Evolutionary conservation across 2,113 vertebrate species (phyloP).

Genomic region (Pseudorectes ferrugineus): DNA sequence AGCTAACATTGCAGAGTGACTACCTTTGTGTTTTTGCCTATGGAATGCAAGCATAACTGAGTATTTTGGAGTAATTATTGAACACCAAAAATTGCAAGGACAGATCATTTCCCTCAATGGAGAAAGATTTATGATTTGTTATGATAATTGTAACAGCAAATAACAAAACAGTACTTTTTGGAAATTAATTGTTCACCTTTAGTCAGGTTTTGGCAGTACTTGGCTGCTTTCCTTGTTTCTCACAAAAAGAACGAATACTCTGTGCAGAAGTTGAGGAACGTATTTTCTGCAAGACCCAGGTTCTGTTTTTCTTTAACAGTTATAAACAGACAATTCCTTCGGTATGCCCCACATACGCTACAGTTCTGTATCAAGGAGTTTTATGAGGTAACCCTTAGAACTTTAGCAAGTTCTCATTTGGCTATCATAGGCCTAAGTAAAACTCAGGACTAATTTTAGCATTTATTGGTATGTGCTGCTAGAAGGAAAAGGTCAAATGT

Average conservation of each 20-base stretch:
- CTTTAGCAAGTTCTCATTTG: not conserved
- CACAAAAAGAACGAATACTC: not conserved
- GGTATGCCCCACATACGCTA: fast-evolving
- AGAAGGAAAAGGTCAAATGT: not conserved
- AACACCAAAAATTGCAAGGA: not conserved
- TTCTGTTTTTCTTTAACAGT: not conserved
- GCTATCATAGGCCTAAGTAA: not conserved
- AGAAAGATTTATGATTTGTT: not conserved
- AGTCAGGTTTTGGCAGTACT: not conserved
- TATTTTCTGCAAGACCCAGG: not conserved
- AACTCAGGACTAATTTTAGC: not conserved
- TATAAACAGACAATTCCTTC: not conserved
- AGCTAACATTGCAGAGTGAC: not conserved
- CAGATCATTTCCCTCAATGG: not conserved
- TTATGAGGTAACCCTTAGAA: not conserved
- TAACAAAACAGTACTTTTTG: not conserved
- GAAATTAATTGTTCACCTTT: not conserved
- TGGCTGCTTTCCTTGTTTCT: not conserved
- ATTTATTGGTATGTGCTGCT: not conserved
- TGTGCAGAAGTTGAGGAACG: not conserved
- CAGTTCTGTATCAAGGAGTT: not conserved
- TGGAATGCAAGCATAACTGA: not conserved
- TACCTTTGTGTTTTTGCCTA: not conserved
- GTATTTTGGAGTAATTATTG: not conserved
- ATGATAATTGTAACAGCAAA: not conserved